Evolutionary conservation across 1,140 invertebrate species (phyloP).

Genomic region (Lineus longissimus): DNA sequence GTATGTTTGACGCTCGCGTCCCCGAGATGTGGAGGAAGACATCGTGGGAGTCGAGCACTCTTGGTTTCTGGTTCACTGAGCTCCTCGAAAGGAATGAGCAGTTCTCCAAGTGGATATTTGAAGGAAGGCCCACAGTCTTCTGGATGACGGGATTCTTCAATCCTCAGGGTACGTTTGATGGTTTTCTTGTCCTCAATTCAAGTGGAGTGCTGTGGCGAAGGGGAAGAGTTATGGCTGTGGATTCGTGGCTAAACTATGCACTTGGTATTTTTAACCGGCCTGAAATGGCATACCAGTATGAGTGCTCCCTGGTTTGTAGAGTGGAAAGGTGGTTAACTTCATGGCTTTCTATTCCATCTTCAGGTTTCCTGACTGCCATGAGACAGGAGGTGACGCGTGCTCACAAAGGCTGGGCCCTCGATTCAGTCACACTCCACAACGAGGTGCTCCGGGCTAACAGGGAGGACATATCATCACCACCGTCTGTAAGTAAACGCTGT

Average conservation of each 20-base stretch:
- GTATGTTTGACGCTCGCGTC: constrained; percentile 50
- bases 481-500: constrained; percentile 32
- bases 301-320: too few relatives aligned
- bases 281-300: too few relatives aligned
- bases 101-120: constrained; percentile 76
- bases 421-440: constrained; percentile 50
- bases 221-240: background rate
- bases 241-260: too few relatives aligned
- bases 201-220: background rate
- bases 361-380: constrained; percentile 55
- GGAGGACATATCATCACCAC: constrained; percentile 47
- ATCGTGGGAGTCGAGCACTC: constrained; percentile 92
- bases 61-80: constrained; percentile 98
- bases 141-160: constrained; percentile 99
- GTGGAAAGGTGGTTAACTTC: too few relatives aligned
- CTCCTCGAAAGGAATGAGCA: constrained; percentile 74
- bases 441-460: constrained; percentile 46
- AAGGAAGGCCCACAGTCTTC: constrained; percentile 75
- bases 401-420: constrained; percentile 54
- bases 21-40: constrained; percentile 46
- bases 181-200: background rate
- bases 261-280: too few relatives aligned
- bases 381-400: constrained; percentile 53
- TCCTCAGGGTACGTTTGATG: constrained; percentile 63
- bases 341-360: too few relatives aligned